Evolutionary conservation across 2,888 invertebrate species (phyloP).

Genomic region (Tanytarsus gracilentus): DNA sequence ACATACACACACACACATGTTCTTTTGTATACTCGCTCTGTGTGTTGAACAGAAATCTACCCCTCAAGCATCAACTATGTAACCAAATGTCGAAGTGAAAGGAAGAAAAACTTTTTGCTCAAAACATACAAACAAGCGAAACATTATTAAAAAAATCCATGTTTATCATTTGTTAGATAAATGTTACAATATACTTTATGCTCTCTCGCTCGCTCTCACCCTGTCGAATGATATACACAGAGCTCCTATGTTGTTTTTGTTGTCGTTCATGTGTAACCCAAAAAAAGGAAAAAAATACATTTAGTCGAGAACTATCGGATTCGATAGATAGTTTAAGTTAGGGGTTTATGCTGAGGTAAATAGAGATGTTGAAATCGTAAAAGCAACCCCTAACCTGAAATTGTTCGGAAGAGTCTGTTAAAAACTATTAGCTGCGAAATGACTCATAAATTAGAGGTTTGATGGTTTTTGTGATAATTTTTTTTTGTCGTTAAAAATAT

Average conservation of each 20-base stretch:
- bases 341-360: too few species aligned
- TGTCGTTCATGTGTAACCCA: slow-evolving; percentile 20
- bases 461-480: too few species aligned
- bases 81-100: background rate
- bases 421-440: too few species aligned
- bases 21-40: too few species aligned
- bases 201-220: background rate
- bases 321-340: background rate
- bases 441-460: too few species aligned
- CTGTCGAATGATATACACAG: too few species aligned
- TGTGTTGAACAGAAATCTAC: background rate
- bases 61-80: background rate
- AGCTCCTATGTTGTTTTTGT: too few species aligned
- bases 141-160: slow-evolving; percentile 27
- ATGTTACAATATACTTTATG: slow-evolving; percentile 22
- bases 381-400: too few species aligned
- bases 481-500: too few species aligned
- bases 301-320: slow-evolving; percentile 6
- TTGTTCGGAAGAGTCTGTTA: too few species aligned
- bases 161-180: slow-evolving; percentile 27
- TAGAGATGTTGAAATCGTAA: too few species aligned
- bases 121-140: slow-evolving; percentile 21
- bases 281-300: too few species aligned
- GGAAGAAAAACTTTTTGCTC: background rate
- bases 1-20: background rate